These are phyloP conservation scores for Caenorhabditis wallacei DNA, from an alignment of 2,888 invertebrate genomes.

Conservation along the genomic window DNA sequence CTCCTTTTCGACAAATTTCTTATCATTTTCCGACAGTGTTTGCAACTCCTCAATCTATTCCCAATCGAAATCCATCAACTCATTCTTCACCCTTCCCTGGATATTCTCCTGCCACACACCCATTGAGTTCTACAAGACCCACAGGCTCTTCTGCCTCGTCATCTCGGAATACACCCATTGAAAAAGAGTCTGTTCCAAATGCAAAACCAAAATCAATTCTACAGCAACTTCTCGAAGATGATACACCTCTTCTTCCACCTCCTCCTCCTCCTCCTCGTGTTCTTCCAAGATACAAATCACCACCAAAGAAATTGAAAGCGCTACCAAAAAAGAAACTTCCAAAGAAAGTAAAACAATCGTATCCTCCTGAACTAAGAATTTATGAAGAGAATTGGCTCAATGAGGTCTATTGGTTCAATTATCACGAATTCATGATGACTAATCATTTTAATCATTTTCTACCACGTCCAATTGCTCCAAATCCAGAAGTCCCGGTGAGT, in stretches of 20 bases:
- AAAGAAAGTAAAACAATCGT: neutral
- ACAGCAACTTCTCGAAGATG: constrained; percentile 1
- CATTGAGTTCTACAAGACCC: neutral
- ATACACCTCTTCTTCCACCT: too few species aligned
- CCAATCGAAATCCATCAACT: too few species aligned
- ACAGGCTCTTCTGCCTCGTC: neutral
- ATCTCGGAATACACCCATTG: neutral
- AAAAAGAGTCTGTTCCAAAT: neutral
- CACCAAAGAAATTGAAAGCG: neutral
- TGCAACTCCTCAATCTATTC: too few species aligned
- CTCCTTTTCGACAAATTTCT: too few species aligned
- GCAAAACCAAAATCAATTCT: neutral
- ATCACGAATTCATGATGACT: constrained; percentile 4
- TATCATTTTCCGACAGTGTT: too few species aligned
- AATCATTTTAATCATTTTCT: neutral
- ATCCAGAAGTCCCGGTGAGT: neutral
- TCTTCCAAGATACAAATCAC: neutral
- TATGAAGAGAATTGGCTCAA: constrained; percentile 12
- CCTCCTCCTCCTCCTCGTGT: too few species aligned
- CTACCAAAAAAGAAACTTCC: neutral
- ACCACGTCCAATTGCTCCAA: neutral
- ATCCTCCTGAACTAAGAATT: neutral
- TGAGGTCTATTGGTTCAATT: constrained; percentile 7
- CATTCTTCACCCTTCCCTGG: neutral
- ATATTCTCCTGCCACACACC: neutral